These are phyloP conservation scores for Sitta carolinensis DNA, from an alignment of 2,797 vertebrate species.

Conservation along the genomic window DNA sequence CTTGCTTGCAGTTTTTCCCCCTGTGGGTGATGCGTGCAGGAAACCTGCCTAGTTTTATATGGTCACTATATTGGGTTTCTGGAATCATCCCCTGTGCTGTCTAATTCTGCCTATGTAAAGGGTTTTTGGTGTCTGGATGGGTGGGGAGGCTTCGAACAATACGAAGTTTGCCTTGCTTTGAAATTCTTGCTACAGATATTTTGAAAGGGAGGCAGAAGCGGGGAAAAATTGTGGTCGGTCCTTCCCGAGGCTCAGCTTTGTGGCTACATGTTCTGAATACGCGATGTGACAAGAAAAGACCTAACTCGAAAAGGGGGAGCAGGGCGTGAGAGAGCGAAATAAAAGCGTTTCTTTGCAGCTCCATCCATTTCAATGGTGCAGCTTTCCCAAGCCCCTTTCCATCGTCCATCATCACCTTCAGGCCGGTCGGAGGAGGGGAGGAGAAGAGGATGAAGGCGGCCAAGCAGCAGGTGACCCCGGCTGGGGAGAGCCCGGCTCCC, in stretches of 20 bases:
- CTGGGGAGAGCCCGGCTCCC: slow-evolving; percentile 67
- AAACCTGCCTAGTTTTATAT: neutral
- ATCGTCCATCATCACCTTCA: slow-evolving; percentile 71
- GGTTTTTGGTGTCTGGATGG: slow-evolving; percentile 16
- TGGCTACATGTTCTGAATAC: neutral
- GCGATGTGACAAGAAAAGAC: neutral
- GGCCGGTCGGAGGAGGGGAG: slow-evolving; percentile 65
- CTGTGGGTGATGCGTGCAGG: slow-evolving; percentile 3
- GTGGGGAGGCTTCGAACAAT: neutral
- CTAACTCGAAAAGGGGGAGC: neutral
- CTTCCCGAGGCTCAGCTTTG: neutral
- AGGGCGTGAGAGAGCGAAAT: neutral
- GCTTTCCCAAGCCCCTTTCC: slow-evolving; percentile 78
- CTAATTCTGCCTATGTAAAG: slow-evolving; percentile 25
- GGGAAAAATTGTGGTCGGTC: neutral
- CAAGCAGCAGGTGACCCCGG: slow-evolving; percentile 67
- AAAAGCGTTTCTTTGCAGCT: slow-evolving; percentile 49
- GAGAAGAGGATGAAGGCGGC: slow-evolving; percentile 76
- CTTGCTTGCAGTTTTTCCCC: slow-evolving; percentile 56
- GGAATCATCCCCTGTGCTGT: slow-evolving; percentile 16
- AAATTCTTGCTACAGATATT: neutral
- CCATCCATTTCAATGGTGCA: slow-evolving; percentile 85
- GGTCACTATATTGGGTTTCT: slow-evolving; percentile 42
- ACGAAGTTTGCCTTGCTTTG: neutral
- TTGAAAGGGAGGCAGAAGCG: neutral